Conservation (phyloP, 2,888 invertebrate genomes). For the Hirtodrosophila cameraria region DNA sequence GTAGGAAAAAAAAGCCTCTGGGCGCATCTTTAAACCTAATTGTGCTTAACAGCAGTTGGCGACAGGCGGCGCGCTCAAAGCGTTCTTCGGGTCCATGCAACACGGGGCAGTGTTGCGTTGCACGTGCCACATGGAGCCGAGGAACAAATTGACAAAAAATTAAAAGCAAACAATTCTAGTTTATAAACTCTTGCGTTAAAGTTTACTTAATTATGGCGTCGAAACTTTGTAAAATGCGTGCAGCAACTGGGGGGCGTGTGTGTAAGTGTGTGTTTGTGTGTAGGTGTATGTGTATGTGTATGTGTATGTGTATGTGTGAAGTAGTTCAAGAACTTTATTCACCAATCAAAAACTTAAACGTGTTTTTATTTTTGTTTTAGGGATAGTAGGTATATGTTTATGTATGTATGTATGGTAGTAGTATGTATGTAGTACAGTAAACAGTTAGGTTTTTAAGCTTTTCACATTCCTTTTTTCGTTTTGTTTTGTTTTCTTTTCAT, state of each 20-base stretch:
- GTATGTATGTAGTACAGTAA: constrained; percentile 74
- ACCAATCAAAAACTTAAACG: constrained; percentile 64
- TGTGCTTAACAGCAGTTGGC: constrained; percentile 70
- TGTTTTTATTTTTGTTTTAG: constrained; percentile 26
- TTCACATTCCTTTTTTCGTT: constrained; percentile 17
- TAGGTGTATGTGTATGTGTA: constrained; percentile 2
- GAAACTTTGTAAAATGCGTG: constrained; percentile 69
- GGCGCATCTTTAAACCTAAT: constrained; percentile 76
- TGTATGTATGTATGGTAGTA: constrained; percentile 56
- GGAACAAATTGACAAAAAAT: constrained; percentile 45
- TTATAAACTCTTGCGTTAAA: constrained; percentile 16
- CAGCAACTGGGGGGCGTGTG: constrained; percentile 15
- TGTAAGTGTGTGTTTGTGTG: constrained; percentile 2
- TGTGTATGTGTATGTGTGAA: constrained; percentile 20
- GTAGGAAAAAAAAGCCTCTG: constrained; percentile 74
- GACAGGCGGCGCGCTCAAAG: constrained; percentile 51
- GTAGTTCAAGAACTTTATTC: constrained; percentile 28
- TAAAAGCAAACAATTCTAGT: too few species aligned
- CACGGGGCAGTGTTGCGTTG: constrained; percentile 7
- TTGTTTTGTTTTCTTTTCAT: constrained; percentile 26
- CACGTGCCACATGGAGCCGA: constrained; percentile 61
- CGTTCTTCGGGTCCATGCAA: constrained; percentile 67
- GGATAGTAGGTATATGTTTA: constrained; percentile 54
- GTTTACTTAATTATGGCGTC: constrained; percentile 21
- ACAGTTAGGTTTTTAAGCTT: constrained; percentile 66